Evolutionary conservation across 2,797 vertebrate genomes (phyloP).

Genomic region (Astyanax mexicanus): DNA sequence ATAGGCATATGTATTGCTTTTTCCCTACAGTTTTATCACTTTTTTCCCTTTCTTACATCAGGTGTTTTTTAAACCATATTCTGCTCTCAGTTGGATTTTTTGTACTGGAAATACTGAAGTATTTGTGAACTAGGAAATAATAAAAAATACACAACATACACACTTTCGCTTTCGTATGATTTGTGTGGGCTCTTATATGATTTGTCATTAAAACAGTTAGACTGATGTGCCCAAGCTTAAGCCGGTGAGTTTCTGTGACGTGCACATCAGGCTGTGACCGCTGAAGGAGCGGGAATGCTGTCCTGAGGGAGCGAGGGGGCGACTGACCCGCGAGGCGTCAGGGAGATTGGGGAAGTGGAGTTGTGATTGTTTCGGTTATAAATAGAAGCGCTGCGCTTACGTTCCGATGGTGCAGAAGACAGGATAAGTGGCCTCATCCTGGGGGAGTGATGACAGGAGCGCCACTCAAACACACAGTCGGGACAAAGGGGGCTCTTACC

Average conservation of each 20-base stretch:
- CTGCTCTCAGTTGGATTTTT: no score
- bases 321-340: conserved; percentile 72
- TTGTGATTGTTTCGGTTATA: conserved; percentile 54
- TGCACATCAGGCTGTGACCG: not conserved
- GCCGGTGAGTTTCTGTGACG: not conserved
- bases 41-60: no score
- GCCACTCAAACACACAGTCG: conserved; percentile 48
- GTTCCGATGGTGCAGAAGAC: conserved; percentile 35
- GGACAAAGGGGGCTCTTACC: conserved; percentile 62
- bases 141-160: not conserved
- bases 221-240: not conserved
- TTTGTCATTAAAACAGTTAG: conserved; percentile 7
- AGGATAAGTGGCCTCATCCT: conserved; percentile 51
- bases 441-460: conserved; percentile 57
- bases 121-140: no score
- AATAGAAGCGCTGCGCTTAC: conserved; percentile 51
- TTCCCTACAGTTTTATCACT: no score
- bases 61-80: no score
- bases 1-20: no score
- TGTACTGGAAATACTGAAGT: no score
- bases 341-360: conserved; percentile 58
- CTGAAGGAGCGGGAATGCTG: not conserved
- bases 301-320: not conserved
- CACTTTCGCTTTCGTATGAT: not conserved
- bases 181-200: conserved; percentile 4